These are phyloP conservation scores for Rhagoletis zephyria DNA, from an alignment of 1,140 invertebrate genomes.

Conservation along the genomic window DNA sequence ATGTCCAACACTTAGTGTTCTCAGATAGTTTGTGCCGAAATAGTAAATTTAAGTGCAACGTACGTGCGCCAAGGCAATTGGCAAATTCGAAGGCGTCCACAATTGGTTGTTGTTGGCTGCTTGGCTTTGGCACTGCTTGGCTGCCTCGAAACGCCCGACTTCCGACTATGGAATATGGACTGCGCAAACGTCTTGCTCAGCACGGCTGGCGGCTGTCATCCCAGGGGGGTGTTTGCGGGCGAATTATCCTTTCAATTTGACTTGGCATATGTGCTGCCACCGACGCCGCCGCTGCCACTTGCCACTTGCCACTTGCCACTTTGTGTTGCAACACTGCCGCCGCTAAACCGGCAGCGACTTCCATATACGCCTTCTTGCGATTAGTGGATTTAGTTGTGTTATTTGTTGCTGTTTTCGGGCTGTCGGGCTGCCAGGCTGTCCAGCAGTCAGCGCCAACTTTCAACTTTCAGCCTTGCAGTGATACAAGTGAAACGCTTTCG, in stretches of 20 bases:
- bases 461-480: slow-evolving; percentile 1
- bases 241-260: slow-evolving; percentile 74
- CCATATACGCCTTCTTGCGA: slow-evolving; percentile 49
- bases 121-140: background rate
- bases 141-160: slow-evolving; percentile 57
- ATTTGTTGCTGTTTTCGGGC: background rate
- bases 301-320: slow-evolving; percentile 9
- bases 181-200: slow-evolving; percentile 17
- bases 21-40: slow-evolving; percentile 1
- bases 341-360: slow-evolving; percentile 26
- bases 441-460: slow-evolving; percentile 22
- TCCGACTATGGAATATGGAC: slow-evolving; percentile 48
- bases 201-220: slow-evolving; percentile 57
- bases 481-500: slow-evolving; percentile 42
- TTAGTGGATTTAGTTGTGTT: slow-evolving; percentile 43
- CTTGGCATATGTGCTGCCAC: slow-evolving; percentile 70
- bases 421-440: background rate
- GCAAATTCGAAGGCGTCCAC: slow-evolving; percentile 72
- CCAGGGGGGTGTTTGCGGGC: slow-evolving; percentile 72
- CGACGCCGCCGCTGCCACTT: background rate
- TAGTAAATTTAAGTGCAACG: slow-evolving; percentile 72
- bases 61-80: slow-evolving; percentile 73
- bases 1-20: slow-evolving; percentile 22
- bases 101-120: slow-evolving; percentile 70
- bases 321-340: background rate